phyloP scores from a whole-genome alignment of 2,888 invertebrate genomes.

The Chrysomela aeneicollis region DNA sequence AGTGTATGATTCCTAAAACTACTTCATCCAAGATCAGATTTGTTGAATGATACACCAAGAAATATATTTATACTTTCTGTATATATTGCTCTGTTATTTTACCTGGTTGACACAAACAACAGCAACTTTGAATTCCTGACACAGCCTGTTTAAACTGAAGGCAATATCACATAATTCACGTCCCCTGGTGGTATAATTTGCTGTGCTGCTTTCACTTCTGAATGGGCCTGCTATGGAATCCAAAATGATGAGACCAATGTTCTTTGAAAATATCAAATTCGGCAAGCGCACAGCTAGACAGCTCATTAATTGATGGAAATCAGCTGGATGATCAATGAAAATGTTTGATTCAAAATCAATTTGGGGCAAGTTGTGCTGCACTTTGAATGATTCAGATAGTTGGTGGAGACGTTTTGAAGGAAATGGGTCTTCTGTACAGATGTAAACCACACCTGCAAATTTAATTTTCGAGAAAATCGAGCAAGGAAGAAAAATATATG shows the following conservation, averaged over 20 bases:
- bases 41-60: no score
- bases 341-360: constrained; percentile 67
- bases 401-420: constrained; percentile 74
- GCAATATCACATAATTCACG: constrained; percentile 68
- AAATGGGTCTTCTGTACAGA: constrained; percentile 81
- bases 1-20: no score
- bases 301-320: constrained; percentile 64
- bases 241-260: constrained; percentile 69
- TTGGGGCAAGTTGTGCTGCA: constrained; percentile 47
- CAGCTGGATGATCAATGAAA: constrained; percentile 72
- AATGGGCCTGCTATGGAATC: constrained; percentile 80
- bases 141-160: constrained; percentile 65
- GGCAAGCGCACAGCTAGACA: constrained; percentile 67
- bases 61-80: no score
- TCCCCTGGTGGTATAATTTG: constrained; percentile 63
- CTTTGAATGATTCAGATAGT: constrained; percentile 57
- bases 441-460: constrained; percentile 67
- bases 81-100: constrained; percentile 24
- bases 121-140: constrained; percentile 65
- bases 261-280: constrained; percentile 59
- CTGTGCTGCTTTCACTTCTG: constrained; percentile 64
- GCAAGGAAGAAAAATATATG: no score
- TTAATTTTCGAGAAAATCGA: neutral
- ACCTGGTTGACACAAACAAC: constrained; percentile 80
- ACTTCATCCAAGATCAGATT: no score